These are phyloP conservation scores for Tanytarsus gracilentus DNA, from an alignment of 2,888 invertebrate species.

Conservation along the genomic window DNA sequence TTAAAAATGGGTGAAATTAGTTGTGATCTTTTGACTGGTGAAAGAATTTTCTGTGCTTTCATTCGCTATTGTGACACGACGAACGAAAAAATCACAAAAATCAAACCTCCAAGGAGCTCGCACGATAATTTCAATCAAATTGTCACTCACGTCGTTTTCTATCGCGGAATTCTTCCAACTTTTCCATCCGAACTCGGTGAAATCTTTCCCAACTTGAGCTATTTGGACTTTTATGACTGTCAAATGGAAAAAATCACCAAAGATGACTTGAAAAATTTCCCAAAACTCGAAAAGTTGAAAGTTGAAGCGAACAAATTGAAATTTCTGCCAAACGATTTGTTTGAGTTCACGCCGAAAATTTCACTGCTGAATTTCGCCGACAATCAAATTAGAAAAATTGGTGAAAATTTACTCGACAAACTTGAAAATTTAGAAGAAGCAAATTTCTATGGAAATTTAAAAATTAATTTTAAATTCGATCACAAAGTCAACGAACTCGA, in stretches of 20 bases:
- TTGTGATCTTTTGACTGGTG: not conserved
- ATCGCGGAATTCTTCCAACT: not conserved
- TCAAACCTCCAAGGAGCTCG: not conserved
- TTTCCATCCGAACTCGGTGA: not conserved
- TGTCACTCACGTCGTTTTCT: not conserved
- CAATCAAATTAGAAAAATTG: not conserved
- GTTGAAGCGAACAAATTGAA: not conserved
- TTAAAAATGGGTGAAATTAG: not conserved
- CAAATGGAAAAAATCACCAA: not conserved
- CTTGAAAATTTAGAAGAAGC: not conserved
- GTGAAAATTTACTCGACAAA: not conserved
- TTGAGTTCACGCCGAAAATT: not conserved
- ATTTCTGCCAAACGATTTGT: not conserved
- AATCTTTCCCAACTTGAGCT: not conserved
- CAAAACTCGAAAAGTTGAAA: not conserved
- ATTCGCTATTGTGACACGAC: not conserved
- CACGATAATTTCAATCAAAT: not conserved
- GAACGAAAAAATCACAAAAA: not conserved
- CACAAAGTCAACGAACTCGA: not conserved
- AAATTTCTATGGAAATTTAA: not conserved
- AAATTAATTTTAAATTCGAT: not conserved
- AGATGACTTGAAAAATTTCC: not conserved
- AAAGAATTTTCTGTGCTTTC: not conserved
- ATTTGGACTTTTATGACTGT: not conserved
- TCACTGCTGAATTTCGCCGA: not conserved